Evolutionary conservation across 2,797 vertebrate species (phyloP).

Genomic region (Lithobates sylvaticus): DNA sequence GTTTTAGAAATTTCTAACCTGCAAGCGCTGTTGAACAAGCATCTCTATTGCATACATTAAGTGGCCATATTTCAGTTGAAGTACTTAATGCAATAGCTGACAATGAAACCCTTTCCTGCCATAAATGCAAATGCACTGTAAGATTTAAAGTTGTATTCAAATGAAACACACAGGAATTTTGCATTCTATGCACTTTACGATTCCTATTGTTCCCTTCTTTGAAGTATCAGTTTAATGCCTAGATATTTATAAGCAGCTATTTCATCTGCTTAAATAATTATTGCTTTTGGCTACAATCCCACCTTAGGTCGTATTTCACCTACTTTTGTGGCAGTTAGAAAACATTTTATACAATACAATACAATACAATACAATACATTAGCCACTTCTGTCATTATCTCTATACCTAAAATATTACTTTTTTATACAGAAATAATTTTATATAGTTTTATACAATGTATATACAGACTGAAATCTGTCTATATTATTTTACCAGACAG

Average conservation of each 20-base stretch:
- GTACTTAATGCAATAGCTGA: slow-evolving; percentile 50
- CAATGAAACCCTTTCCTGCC: slow-evolving; percentile 41
- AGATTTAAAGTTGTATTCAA: slow-evolving; percentile 59
- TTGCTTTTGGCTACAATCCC: slow-evolving; percentile 58
- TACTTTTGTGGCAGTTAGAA: slow-evolving; percentile 40
- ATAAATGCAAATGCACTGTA: slow-evolving; percentile 51
- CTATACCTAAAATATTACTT: slow-evolving; percentile 5
- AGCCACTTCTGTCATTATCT: slow-evolving; percentile 12
- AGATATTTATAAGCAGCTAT: slow-evolving; percentile 54
- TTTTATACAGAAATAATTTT: background rate
- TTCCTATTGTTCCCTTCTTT: slow-evolving; percentile 58
- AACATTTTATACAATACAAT: slow-evolving; percentile 49
- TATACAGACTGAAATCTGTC: background rate
- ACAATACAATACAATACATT: slow-evolving; percentile 46
- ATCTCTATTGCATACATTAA: slow-evolving; percentile 38
- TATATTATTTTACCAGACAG: background rate
- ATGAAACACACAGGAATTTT: slow-evolving; percentile 53
- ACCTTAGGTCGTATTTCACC: slow-evolving; percentile 54
- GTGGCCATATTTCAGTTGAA: slow-evolving; percentile 40
- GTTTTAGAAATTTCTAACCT: slow-evolving; percentile 23
- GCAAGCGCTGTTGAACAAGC: slow-evolving; percentile 46
- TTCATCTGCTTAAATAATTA: slow-evolving; percentile 59
- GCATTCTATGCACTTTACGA: slow-evolving; percentile 56
- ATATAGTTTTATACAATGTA: background rate
- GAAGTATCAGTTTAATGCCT: slow-evolving; percentile 56